These are phyloP conservation scores for Xanthia icteritia DNA, from an alignment of 2,888 invertebrate species.

Conservation along the genomic window DNA sequence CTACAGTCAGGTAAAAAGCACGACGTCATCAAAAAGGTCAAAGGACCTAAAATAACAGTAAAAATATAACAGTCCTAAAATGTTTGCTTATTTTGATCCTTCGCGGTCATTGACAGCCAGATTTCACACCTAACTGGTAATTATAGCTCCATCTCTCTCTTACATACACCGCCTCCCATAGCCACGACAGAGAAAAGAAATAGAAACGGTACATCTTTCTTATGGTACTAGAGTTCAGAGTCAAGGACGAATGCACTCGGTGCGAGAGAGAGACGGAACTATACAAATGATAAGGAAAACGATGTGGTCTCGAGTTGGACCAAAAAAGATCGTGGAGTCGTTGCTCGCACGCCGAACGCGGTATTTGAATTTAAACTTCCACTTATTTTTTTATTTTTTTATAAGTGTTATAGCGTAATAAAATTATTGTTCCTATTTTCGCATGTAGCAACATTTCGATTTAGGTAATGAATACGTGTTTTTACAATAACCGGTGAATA, in stretches of 20 bases:
- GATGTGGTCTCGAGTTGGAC: slow-evolving; percentile 72
- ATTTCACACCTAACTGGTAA: slow-evolving; percentile 81
- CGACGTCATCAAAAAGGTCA: slow-evolving; percentile 68
- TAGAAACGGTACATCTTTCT: slow-evolving; percentile 86
- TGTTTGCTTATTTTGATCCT: slow-evolving; percentile 84
- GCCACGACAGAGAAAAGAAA: slow-evolving; percentile 73
- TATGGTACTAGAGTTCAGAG: slow-evolving; percentile 78
- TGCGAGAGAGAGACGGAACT: slow-evolving; percentile 70
- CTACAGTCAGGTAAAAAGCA: slow-evolving; percentile 4
- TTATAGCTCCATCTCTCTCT: slow-evolving; percentile 75
- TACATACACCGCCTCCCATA: slow-evolving; percentile 48
- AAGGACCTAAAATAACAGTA: slow-evolving; percentile 81
- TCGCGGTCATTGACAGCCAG: slow-evolving; percentile 87
- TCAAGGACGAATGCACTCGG: slow-evolving; percentile 87
- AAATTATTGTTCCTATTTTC: slow-evolving; percentile 64
- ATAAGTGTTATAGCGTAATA: slow-evolving; percentile 65
- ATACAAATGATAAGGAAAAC: slow-evolving; percentile 72
- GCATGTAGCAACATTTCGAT: slow-evolving; percentile 74
- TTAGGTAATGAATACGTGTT: slow-evolving; percentile 76
- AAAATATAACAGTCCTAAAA: slow-evolving; percentile 76
- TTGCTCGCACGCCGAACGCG: slow-evolving; percentile 76
- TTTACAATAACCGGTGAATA: slow-evolving; percentile 72
- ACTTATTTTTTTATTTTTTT: slow-evolving; percentile 59
- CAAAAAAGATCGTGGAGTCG: slow-evolving; percentile 78
- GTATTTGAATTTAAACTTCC: slow-evolving; percentile 73